Conservation (phyloP, 1,140 invertebrate genomes). For the Luehdorfia chinensis region DNA sequence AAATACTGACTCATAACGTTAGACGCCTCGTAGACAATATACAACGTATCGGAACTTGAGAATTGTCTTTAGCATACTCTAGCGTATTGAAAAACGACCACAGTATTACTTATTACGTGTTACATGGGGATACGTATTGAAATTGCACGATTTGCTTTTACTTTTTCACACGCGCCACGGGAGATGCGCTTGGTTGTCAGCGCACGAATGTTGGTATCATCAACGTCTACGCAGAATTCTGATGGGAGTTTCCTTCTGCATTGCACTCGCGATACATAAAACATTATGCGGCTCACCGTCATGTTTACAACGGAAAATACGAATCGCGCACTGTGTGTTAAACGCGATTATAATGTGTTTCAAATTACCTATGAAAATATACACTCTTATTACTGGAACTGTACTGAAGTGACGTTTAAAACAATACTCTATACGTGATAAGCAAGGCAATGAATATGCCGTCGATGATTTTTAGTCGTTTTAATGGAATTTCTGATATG, state of each 20-base stretch:
- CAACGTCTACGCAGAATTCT: conserved; percentile 62
- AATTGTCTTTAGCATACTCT: no score
- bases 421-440: conserved; percentile 36
- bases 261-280: conserved; percentile 63
- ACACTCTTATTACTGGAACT: conserved; percentile 36
- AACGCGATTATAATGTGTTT: conserved; percentile 55
- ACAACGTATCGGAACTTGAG: no score
- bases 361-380: conserved; percentile 58
- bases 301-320: conserved; percentile 73
- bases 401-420: conserved; percentile 36
- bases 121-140: conserved; percentile 23
- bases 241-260: conserved; percentile 69
- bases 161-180: conserved; percentile 64
- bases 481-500: conserved; percentile 33
- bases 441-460: conserved; percentile 25
- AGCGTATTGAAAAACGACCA: no score
- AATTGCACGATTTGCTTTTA: conserved; percentile 50
- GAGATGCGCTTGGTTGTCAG: conserved; percentile 60
- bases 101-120: background rate
- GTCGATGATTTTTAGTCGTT: conserved; percentile 17
- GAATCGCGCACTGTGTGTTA: conserved; percentile 51
- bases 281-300: conserved; percentile 57
- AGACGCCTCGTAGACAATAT: background rate
- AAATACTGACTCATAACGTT: no score
- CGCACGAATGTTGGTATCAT: conserved; percentile 65